phyloP scores from a whole-genome alignment of 2,113 vertebrate genomes.

The Oplegnathus fasciatus region DNA sequence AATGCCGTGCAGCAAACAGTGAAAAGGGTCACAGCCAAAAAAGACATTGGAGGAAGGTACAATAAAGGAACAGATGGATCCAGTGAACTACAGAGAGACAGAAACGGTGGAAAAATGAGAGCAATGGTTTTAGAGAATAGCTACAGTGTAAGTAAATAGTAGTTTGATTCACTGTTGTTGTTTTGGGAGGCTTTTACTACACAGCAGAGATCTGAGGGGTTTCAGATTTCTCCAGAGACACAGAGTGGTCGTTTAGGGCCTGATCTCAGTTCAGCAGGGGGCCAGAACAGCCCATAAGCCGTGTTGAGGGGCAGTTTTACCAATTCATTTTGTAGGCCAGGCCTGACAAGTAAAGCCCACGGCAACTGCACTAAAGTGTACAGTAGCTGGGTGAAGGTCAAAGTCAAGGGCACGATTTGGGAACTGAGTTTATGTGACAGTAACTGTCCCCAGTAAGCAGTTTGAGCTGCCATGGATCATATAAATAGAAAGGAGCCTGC shows the following conservation, averaged over 20 bases:
- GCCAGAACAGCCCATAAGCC: conserved; percentile 28
- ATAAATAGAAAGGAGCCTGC: conserved; percentile 18
- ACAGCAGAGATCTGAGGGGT: conserved; percentile 54
- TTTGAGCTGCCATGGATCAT: conserved; percentile 39
- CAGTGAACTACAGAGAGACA: conserved; percentile 23
- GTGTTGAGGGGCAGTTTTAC: conserved; percentile 34
- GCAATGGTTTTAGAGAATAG: conserved; percentile 11
- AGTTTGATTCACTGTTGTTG: conserved; percentile 56
- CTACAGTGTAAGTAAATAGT: conserved; percentile 23
- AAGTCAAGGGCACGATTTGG: conserved; percentile 67
- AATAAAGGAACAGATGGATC: conserved; percentile 44
- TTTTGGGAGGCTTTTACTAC: conserved; percentile 69
- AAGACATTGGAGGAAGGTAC: conserved; percentile 35
- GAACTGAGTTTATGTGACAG: conserved; percentile 53
- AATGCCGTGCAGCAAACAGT: conserved; percentile 54
- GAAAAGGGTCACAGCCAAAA: conserved; percentile 55
- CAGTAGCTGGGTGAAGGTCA: conserved; percentile 66
- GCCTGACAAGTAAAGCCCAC: conserved; percentile 43
- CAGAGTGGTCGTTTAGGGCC: conserved; percentile 54
- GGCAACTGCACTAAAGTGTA: conserved; percentile 35
- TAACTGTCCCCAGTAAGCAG: conserved; percentile 29
- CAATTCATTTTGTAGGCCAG: conserved; percentile 55
- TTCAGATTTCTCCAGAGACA: conserved; percentile 61
- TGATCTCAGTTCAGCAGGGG: conserved; percentile 55
- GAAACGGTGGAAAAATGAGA: conserved; percentile 32